phyloP scores from a whole-genome alignment of 2,888 invertebrate species.

The Tigriopus californicus region DNA sequence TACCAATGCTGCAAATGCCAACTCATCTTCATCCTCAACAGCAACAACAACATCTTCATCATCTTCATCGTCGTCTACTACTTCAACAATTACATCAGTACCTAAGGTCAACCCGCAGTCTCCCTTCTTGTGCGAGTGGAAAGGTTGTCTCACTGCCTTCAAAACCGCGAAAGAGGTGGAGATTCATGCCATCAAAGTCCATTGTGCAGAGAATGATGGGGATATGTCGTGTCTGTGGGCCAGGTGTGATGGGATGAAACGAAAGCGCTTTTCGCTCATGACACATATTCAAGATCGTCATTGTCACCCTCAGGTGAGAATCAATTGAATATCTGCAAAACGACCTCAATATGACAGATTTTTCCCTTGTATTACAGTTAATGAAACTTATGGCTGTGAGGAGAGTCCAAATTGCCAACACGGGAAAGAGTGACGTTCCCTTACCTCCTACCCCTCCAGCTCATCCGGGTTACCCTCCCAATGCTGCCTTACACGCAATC shows the following conservation, averaged over 20 bases:
- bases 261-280: slow-evolving; percentile 82
- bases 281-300: slow-evolving; percentile 92
- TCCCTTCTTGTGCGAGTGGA: slow-evolving; percentile 66
- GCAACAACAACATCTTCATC: slow-evolving; percentile 21
- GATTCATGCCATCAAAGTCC: slow-evolving; percentile 63
- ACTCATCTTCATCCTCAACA: no score
- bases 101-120: slow-evolving; percentile 18
- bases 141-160: slow-evolving; percentile 46
- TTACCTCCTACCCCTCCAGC: slow-evolving; percentile 38
- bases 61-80: slow-evolving; percentile 19
- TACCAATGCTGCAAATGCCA: slow-evolving; percentile 20
- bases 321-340: background rate
- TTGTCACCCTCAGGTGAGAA: slow-evolving; percentile 53
- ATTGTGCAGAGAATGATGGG: slow-evolving; percentile 46
- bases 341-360: background rate
- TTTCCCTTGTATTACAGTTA: slow-evolving; percentile 22
- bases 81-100: slow-evolving; percentile 19
- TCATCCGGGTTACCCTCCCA: slow-evolving; percentile 74
- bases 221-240: slow-evolving; percentile 80
- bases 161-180: slow-evolving; percentile 40
- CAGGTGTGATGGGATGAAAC: slow-evolving; percentile 66
- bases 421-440: slow-evolving; percentile 33
- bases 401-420: slow-evolving; percentile 38
- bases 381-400: slow-evolving; percentile 44
- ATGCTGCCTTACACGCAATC: slow-evolving; percentile 91